These are phyloP conservation scores for Drosophila sp. DNA, from an alignment of 1,140 invertebrate genomes.

Conservation along the genomic window DNA sequence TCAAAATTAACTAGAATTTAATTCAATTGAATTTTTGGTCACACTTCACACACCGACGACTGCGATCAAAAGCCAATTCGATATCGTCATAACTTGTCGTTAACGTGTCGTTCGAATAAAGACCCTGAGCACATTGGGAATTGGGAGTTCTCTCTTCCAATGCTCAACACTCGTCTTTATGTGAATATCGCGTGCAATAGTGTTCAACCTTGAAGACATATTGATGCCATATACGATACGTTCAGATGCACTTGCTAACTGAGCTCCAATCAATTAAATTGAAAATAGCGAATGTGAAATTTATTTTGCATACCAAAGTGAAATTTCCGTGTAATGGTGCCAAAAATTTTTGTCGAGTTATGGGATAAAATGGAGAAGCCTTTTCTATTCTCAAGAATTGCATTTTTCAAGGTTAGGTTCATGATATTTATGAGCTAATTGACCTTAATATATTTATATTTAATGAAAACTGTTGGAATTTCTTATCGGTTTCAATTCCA, in stretches of 20 bases:
- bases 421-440: constrained; percentile 17
- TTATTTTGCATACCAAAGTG: constrained; percentile 47
- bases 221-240: constrained; percentile 29
- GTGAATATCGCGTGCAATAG: constrained; percentile 68
- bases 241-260: constrained; percentile 16
- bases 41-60: constrained; percentile 58
- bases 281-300: constrained; percentile 21
- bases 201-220: constrained; percentile 54
- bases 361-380: not conserved
- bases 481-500: constrained; percentile 27
- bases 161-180: constrained; percentile 37
- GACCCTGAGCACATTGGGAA: constrained; percentile 29
- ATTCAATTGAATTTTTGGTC: constrained; percentile 73
- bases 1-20: constrained; percentile 61
- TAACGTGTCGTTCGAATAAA: constrained; percentile 22
- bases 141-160: constrained; percentile 15
- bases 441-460: constrained; percentile 28
- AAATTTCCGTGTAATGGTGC: constrained; percentile 51
- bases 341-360: constrained; percentile 11
- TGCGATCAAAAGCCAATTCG: constrained; percentile 46
- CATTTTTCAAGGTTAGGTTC: constrained; percentile 18
- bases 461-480: constrained; percentile 12
- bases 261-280: constrained; percentile 31
- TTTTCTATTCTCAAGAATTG: constrained; percentile 30
- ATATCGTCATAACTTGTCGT: constrained; percentile 67